Base-by-base conservation (phyloP, 2,888 invertebrate species). In the Drosophila bunnanda region DNA sequence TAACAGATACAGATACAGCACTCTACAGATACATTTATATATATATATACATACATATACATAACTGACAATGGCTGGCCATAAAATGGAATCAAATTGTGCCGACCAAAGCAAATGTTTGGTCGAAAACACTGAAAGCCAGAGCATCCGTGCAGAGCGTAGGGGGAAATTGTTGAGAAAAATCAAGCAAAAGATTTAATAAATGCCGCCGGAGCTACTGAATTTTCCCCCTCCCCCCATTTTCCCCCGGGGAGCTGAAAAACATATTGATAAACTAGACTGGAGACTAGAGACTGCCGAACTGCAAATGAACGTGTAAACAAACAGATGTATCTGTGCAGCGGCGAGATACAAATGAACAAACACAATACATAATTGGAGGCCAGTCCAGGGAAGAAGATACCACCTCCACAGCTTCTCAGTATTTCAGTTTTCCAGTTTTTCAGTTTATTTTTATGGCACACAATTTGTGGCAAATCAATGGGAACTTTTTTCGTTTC, bases 381-480 rank as follows among this genome's bases (percentile, higher is more conserved):
- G 48, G 54, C 43, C 12, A 25, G 22, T n/a, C 36, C 36, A n/a
- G 30, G 30, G 9, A 32, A 32, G 50, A 20, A 13, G 32, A 46
- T 20, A 0, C 32, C 41, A 22, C 38, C 32, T 7, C 41, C 52
- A 2, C 17, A 41, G 22, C 12, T 36, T 32, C 20, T 17, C 32
- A 38, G 48, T 25, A 38, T 61, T 28, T 43, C 43, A 25, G 43
- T 9, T 65, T 41, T 32, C 13, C 58, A 56, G 56, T 43, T 68
- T 41, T 12, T 32, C 60, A 66, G 65, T 72, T 71, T 72, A 75
- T 71, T 76, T 75, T 75, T 67, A 75, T 75, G 67, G 71, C 76
- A 50, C 67, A 67, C 86, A 84, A 81, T 77, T 81, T 86, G 84
- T 78, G 87, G 87, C 84, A 87, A 87, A 87, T 85, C 84, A 85